Evolutionary conservation across 2,113 vertebrate genomes (phyloP).

Genomic region (Oreochromis niloticus): DNA sequence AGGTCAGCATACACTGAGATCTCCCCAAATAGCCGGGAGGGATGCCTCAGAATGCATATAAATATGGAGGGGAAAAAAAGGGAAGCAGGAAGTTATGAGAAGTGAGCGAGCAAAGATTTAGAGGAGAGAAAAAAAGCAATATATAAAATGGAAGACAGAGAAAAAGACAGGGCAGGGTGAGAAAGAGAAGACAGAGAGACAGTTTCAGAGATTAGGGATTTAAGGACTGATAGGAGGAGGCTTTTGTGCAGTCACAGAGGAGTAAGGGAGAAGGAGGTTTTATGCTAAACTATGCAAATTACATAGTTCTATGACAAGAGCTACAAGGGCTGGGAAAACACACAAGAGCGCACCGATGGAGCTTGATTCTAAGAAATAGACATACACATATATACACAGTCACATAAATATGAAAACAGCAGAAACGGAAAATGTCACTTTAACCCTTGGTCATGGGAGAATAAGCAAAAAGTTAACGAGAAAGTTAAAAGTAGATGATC

Average conservation of each 20-base stretch:
- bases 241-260: constrained; percentile 70
- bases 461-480: neutral
- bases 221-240: constrained; percentile 67
- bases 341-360: constrained; percentile 33
- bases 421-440: neutral
- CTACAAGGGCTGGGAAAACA: constrained; percentile 52
- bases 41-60: constrained; percentile 47
- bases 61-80: neutral
- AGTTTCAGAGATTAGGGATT: constrained; percentile 71
- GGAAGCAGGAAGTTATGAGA: constrained; percentile 8
- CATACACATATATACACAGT: neutral
- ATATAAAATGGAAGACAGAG: neutral
- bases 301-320: constrained; percentile 62
- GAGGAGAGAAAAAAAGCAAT: neutral
- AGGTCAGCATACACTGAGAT: constrained; percentile 60
- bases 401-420: neutral
- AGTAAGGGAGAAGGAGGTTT: constrained; percentile 59
- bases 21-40: constrained; percentile 51
- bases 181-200: constrained; percentile 37
- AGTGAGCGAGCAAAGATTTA: constrained; percentile 22
- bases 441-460: neutral
- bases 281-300: constrained; percentile 79
- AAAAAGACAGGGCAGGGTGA: constrained; percentile 2
- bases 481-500: neutral
- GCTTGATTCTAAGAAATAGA: constrained; percentile 35